A percentile compares a stretch with the other conserved stretches of the same genome.
phyloP scores from a whole-genome alignment of 2,113 vertebrate species.

The Proteles cristata region DNA sequence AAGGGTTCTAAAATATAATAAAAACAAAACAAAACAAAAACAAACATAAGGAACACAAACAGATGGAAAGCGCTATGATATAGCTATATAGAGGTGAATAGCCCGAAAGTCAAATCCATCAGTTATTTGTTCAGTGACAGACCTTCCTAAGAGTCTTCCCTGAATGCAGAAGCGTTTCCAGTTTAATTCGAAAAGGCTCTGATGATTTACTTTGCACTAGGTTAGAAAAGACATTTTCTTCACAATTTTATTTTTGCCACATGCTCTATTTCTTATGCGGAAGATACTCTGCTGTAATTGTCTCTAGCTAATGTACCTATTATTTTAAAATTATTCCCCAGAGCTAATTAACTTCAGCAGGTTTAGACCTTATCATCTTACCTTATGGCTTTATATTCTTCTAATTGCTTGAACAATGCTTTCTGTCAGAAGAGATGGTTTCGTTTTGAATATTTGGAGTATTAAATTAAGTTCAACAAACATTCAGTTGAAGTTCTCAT shows the following conservation, averaged over 20 bases:
- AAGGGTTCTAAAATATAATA: not conserved
- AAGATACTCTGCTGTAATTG: conserved; percentile 48
- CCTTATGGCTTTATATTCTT: conserved; percentile 40
- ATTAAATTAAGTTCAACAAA: conserved; percentile 44
- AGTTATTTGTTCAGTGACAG: not conserved
- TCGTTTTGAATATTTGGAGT: conserved; percentile 53
- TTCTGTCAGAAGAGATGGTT: conserved; percentile 49
- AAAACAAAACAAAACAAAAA: too few relatives aligned
- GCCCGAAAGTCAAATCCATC: not conserved
- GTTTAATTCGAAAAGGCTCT: not conserved
- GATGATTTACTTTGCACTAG: not conserved
- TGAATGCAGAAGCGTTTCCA: not conserved
- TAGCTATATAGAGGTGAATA: not conserved
- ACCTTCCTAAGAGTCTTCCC: not conserved
- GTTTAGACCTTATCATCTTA: conserved; percentile 5
- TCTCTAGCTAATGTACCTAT: conserved; percentile 30
- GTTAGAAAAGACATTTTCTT: conserved; percentile 13
- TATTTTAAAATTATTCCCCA: conserved; percentile 44
- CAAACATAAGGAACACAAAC: not conserved
- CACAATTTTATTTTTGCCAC: conserved; percentile 46
- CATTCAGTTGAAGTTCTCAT: conserved; percentile 4
- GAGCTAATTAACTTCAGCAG: conserved; percentile 37
- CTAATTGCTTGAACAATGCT: conserved; percentile 53
- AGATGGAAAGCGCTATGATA: not conserved
- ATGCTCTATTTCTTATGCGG: not conserved